Percentiles rank a stretch among this genome's conserved stretches.
phyloP scores from a whole-genome alignment of 2,888 invertebrate species.

The Lobophora halterata region DNA sequence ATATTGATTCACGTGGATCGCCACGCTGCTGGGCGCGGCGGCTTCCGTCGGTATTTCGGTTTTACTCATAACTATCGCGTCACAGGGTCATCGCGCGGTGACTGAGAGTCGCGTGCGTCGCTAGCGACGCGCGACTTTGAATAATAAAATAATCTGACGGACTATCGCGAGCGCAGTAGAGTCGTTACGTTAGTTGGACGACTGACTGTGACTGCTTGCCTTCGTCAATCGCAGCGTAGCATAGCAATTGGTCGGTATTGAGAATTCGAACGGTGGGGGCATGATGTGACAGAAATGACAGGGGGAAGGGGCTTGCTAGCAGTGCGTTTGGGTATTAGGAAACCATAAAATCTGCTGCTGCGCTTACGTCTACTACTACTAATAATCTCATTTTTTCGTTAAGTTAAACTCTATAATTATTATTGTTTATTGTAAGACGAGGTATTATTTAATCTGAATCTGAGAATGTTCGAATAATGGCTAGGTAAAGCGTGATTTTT shows the following conservation, averaged over 20 bases:
- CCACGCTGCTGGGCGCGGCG: slow-evolving; percentile 69
- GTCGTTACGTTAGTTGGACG: slow-evolving; percentile 86
- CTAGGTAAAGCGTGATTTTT: too few relatives aligned
- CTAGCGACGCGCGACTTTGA: slow-evolving; percentile 68
- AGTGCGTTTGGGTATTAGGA: too few relatives aligned
- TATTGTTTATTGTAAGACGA: too few relatives aligned
- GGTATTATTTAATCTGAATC: too few relatives aligned
- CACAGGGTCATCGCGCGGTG: slow-evolving; percentile 74
- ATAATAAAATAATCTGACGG: slow-evolving; percentile 46
- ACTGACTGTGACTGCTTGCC: slow-evolving; percentile 69
- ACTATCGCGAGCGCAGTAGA: slow-evolving; percentile 80
- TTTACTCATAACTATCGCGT: slow-evolving; percentile 74
- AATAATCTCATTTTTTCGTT: too few relatives aligned
- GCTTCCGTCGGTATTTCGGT: slow-evolving; percentile 64
- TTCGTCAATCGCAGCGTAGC: slow-evolving; percentile 64
- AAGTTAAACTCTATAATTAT: too few relatives aligned
- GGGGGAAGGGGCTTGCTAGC: slow-evolving; percentile 79
- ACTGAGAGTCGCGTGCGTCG: slow-evolving; percentile 69
- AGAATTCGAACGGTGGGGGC: slow-evolving; percentile 63
- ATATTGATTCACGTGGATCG: slow-evolving; percentile 69
- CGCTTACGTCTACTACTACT: slow-evolving; percentile 93
- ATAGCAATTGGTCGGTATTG: slow-evolving; percentile 74
- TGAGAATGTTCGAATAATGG: too few relatives aligned
- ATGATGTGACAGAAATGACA: slow-evolving; percentile 83
- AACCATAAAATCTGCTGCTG: slow-evolving; percentile 82